A percentile compares a stretch with the other conserved stretches of the same genome.
Evolutionary conservation across 2,888 invertebrate species (phyloP).

Genomic region (Cybosia mesomella): DNA sequence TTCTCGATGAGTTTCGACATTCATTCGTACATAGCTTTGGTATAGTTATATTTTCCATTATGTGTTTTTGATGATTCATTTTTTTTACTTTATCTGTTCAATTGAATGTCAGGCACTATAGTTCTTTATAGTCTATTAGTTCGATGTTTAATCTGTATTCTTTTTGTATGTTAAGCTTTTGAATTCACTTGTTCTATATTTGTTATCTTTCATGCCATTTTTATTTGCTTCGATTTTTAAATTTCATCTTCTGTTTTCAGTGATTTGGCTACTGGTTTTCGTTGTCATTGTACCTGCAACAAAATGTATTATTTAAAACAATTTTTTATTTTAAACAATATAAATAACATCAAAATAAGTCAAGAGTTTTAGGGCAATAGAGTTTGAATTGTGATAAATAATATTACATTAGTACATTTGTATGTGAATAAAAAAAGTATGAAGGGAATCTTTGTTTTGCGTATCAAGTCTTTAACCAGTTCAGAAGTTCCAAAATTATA

Average conservation of each 20-base stretch:
- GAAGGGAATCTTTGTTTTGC: too few relatives aligned
- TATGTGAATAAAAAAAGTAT: too few relatives aligned
- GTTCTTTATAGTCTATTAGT: constrained; percentile 13
- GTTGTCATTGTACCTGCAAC: constrained; percentile 44
- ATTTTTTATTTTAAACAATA: constrained; percentile 32
- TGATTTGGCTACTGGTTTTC: background rate
- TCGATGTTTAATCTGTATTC: background rate
- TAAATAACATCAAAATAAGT: background rate
- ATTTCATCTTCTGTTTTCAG: constrained; percentile 9
- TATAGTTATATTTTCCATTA: constrained; percentile 45
- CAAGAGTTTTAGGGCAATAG: too few relatives aligned
- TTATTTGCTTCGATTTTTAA: background rate
- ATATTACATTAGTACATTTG: too few relatives aligned
- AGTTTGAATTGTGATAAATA: too few relatives aligned
- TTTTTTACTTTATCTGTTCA: constrained; percentile 21
- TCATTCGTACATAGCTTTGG: constrained; percentile 51
- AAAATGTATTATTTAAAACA: constrained; percentile 43
- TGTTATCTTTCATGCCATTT: constrained; percentile 21
- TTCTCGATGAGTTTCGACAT: constrained; percentile 68
- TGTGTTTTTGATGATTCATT: constrained; percentile 41
- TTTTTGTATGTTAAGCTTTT: background rate
- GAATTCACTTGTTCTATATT: constrained; percentile 15
- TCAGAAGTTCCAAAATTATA: too few relatives aligned
- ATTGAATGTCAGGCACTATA: constrained; percentile 22
- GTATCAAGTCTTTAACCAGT: too few relatives aligned